A percentile compares a stretch with the other conserved stretches of the same genome.
Evolutionary conservation across 2,113 vertebrate species (phyloP).

Genomic region (Thalassoma bifasciatum): DNA sequence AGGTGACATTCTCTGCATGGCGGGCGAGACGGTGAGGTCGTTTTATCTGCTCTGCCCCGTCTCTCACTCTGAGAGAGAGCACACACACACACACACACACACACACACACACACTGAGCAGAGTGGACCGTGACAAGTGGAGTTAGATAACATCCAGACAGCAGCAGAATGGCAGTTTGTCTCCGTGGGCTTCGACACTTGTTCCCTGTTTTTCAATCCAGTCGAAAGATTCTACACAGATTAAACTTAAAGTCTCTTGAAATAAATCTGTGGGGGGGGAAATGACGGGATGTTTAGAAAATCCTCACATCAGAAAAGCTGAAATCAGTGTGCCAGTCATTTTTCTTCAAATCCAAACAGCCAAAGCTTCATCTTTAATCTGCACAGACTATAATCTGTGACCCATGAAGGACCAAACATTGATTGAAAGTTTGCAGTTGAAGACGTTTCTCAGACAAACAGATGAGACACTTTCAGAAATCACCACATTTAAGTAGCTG

Average conservation of each 20-base stretch:
- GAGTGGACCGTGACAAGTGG: background rate
- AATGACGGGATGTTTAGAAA: too few species aligned
- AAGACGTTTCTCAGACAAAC: too few species aligned
- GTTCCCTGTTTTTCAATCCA: background rate
- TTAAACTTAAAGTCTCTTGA: background rate
- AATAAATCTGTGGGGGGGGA: background rate
- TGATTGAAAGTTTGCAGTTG: too few species aligned
- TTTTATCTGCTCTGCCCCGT: slow-evolving; percentile 44
- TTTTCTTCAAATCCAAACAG: too few species aligned
- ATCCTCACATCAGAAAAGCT: too few species aligned
- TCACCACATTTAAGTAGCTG: too few species aligned
- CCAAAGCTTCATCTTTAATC: too few species aligned
- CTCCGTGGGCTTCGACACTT: background rate
- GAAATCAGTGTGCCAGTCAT: too few species aligned
- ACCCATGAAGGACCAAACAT: too few species aligned
- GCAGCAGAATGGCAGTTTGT: background rate
- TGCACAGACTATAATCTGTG: too few species aligned
- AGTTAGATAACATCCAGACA: slow-evolving; percentile 6
- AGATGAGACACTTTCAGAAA: too few species aligned
- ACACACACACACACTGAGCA: slow-evolving; percentile 11
- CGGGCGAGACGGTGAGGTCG: slow-evolving; percentile 15
- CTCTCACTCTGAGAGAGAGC: background rate
- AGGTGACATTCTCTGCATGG: slow-evolving; percentile 73
- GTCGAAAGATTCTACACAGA: background rate
- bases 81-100: slow-evolving; percentile 8